Base-by-base conservation (phyloP, 2,888 invertebrate genomes). In the Chymomyza procnemis region DNA sequence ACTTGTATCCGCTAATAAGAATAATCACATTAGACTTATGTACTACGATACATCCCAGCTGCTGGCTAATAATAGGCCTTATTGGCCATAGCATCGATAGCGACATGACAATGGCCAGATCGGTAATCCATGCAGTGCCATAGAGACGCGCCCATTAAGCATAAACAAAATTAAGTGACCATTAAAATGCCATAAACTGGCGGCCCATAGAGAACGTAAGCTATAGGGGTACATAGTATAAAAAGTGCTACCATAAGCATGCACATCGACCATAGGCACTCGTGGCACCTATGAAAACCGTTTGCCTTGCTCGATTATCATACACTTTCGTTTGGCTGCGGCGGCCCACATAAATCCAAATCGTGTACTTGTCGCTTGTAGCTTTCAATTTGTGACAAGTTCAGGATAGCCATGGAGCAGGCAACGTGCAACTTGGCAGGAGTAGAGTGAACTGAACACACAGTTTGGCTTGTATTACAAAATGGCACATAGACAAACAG, bases 121-220 rank as follows among this genome's bases (percentile, higher is more conserved):
- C 54, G 54, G 54, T 54, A 54, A 54, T 54, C 54, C 19, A 54
- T 54, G 54, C 54, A 50, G 50, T 19, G 18, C 50, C 50, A 54
- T 54, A 54, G 14, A 21, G 75, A 73, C 82, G 78, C 87, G 88
- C 85, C 85, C 88, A 89, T 90, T 88, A 89, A 84, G 87, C 89
- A 90, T 91, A 91, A 90, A 91, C 91, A 90, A 91, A 90, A 90
- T 90, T 90, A 90, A 91, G 89, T 90, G 90, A 88, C 90, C 90
- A 90, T 90, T 90, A 91, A 90, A 90, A 90, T 89, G 90, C 91
- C 90, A 90, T 90, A 91, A 90, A 90, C 85, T 85, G 89, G 89
- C 89, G 87, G 12, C 85, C 87, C 89, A 84, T 88, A 41, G 34
- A 41, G 34, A 41, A 9, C 9, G 12, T 5, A 12, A 12, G 34